These are phyloP conservation scores for Salmo trutta DNA, from an alignment of 2,797 vertebrate species.

Conservation along the genomic window DNA sequence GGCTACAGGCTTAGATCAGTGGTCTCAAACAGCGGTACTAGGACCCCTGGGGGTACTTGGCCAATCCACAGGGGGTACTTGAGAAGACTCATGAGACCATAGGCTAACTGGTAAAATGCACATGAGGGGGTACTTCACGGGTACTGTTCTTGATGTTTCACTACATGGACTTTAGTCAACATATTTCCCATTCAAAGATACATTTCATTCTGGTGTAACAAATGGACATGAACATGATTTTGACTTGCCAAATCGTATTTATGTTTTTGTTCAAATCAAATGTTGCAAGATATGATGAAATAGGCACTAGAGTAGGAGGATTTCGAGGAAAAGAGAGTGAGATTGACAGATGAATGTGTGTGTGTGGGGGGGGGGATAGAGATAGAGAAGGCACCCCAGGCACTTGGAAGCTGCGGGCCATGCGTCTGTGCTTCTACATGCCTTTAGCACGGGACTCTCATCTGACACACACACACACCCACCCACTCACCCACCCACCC, in stretches of 20 bases:
- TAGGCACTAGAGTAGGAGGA: neutral
- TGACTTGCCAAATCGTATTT: neutral
- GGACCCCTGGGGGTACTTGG: too few species aligned
- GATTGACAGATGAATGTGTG: constrained; percentile 24
- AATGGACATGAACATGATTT: neutral
- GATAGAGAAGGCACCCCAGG: constrained; percentile 69
- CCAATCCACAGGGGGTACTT: too few species aligned
- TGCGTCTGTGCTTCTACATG: constrained; percentile 69
- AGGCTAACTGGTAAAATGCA: too few species aligned
- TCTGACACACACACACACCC: constrained; percentile 58
- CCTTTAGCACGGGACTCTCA: constrained; percentile 79
- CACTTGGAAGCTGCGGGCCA: constrained; percentile 74
- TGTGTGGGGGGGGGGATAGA: constrained; percentile 10
- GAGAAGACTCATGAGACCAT: too few species aligned
- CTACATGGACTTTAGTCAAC: neutral
- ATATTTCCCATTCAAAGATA: neutral
- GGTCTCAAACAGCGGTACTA: too few species aligned
- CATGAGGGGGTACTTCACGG: too few species aligned
- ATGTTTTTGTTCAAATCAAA: neutral
- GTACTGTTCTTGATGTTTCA: neutral
- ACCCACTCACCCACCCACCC: constrained; percentile 8
- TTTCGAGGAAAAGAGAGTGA: constrained; percentile 18
- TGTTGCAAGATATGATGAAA: neutral
- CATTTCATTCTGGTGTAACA: neutral
- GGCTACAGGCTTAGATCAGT: neutral